phyloP scores from a whole-genome alignment of 2,797 vertebrate genomes.

The Halcyon chelicuti region DNA sequence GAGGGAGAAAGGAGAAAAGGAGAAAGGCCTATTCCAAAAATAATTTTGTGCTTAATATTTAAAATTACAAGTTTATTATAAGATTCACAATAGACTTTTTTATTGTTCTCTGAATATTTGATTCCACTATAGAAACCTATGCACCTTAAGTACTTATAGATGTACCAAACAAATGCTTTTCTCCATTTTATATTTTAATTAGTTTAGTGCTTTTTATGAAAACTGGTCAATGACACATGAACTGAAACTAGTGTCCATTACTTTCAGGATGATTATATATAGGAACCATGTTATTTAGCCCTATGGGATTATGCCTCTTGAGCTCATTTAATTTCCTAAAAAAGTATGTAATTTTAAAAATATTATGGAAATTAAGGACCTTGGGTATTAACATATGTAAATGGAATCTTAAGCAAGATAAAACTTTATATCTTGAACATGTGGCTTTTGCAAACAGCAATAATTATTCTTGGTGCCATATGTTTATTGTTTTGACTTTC shows the following conservation, averaged over 20 bases:
- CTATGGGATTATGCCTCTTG: neutral
- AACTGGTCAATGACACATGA: neutral
- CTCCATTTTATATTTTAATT: neutral
- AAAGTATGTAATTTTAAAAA: neutral
- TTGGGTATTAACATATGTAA: neutral
- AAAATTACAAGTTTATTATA: neutral
- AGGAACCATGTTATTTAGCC: neutral
- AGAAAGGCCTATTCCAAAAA: neutral
- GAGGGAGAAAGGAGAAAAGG: neutral
- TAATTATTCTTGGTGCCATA: conserved; percentile 31
- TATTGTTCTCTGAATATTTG: neutral
- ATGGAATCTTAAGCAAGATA: conserved; percentile 20
- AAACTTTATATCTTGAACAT: conserved; percentile 20
- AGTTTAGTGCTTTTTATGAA: neutral
- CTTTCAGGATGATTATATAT: neutral
- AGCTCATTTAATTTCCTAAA: neutral
- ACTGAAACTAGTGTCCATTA: neutral
- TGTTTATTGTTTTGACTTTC: neutral
- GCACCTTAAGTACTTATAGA: neutral
- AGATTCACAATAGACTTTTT: neutral
- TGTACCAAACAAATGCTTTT: neutral
- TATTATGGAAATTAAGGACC: conserved; percentile 28
- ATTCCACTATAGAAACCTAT: neutral
- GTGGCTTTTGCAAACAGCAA: conserved; percentile 54
- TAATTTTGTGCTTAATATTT: neutral